A percentile compares a stretch with the other conserved stretches of the same genome.
phyloP scores from a whole-genome alignment of 2,797 vertebrate genomes.

The Kryptolebias ocellatus region DNA sequence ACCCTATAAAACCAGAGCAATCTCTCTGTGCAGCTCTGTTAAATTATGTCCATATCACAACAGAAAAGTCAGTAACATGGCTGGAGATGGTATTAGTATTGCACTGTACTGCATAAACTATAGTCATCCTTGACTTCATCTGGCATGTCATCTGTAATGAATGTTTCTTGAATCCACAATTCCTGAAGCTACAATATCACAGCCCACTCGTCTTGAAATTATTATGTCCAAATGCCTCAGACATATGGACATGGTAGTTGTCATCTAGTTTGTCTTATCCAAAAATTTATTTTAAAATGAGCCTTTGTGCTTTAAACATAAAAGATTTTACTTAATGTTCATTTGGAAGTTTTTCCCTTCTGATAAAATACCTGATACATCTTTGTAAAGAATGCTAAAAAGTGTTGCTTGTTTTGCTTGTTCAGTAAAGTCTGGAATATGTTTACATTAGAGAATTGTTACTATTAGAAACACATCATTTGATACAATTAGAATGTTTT shows the following conservation, averaged over 20 bases:
- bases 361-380: no score
- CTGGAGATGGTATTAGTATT: slow-evolving; percentile 49
- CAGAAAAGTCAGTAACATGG: slow-evolving; percentile 66
- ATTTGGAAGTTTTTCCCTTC: no score
- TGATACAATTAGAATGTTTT: no score
- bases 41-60: slow-evolving; percentile 62
- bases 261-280: slow-evolving; percentile 5
- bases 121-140: slow-evolving; percentile 62
- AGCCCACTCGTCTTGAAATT: slow-evolving; percentile 2
- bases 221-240: not conserved
- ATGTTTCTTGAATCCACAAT: slow-evolving; percentile 17
- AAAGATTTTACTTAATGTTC: no score
- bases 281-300: not conserved
- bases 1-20: slow-evolving; percentile 69
- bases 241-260: not conserved
- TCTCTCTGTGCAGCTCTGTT: slow-evolving; percentile 53
- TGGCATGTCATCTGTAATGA: slow-evolving; percentile 49
- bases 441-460: no score
- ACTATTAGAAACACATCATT: no score
- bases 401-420: no score
- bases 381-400: no score
- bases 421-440: no score
- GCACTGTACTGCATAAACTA: slow-evolving; percentile 40
- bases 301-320: not conserved
- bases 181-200: slow-evolving; percentile 1